These are phyloP conservation scores for Oncorhynchus mykiss DNA, from an alignment of 2,113 vertebrate genomes.

Conservation along the genomic window DNA sequence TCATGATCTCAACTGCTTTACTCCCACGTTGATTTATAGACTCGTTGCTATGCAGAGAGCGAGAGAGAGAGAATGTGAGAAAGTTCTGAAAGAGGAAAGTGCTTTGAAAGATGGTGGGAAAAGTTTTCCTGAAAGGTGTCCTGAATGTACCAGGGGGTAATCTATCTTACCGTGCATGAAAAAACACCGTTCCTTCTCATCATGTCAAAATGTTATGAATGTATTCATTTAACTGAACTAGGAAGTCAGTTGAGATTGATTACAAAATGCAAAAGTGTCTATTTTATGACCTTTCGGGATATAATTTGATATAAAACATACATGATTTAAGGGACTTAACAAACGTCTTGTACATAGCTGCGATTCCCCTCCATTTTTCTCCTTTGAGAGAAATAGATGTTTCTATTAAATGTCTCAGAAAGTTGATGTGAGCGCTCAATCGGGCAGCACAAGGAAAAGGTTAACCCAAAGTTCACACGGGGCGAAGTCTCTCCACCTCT, in stretches of 20 bases:
- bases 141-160: neutral
- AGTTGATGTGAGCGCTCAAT: neutral
- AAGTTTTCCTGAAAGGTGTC: conserved; percentile 29
- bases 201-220: conserved; percentile 30
- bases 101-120: conserved; percentile 35
- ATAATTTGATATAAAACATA: neutral
- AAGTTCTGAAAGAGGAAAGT: neutral
- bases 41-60: conserved; percentile 41
- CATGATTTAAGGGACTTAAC: neutral
- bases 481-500: neutral
- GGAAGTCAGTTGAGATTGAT: conserved; percentile 23
- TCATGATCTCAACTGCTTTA: conserved; percentile 36
- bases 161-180: conserved; percentile 44
- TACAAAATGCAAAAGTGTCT: conserved; percentile 9
- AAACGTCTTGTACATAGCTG: neutral
- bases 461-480: neutral
- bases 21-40: conserved; percentile 32
- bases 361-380: neutral
- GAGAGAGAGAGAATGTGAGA: neutral
- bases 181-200: conserved; percentile 39
- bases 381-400: neutral
- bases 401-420: neutral
- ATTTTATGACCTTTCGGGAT: conserved; percentile 14
- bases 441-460: neutral
- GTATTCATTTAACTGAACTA: conserved; percentile 29